Base-by-base conservation (phyloP, 2,113 vertebrate species). In the Aldabrachelys gigantea region DNA sequence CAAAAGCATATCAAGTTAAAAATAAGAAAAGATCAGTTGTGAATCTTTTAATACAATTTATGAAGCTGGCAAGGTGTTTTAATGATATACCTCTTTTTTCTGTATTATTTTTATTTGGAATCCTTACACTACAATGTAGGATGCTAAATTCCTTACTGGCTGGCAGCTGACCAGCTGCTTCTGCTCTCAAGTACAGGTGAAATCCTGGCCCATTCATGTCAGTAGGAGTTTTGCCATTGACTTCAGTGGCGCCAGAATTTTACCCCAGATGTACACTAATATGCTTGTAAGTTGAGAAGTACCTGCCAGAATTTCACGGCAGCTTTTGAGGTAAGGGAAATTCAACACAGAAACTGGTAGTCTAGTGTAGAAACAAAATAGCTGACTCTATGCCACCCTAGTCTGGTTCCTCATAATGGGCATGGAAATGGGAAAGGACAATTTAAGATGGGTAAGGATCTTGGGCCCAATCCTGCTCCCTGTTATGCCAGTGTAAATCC, bases 201-300 rank as follows among this genome's bases (percentile, higher is more conserved):
- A 25, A 81, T 21, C 41, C 6, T 0, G 16, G 59, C 6, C 6
- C 5, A 80, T 49, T 21, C 35, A 82, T 72, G 21, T 50, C 27
- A 27, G 56, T 1, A 5, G 4, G 49, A 80, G 1, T 25, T 69
- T 62, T 35, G 72, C 72, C 8, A 3, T 2, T 49, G 38, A 81
- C 44, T 47, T 59, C 24, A 44, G 8, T 5, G 41, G 35, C 89
- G 35, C 21, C 65, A 44, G 50, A 69, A 47, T 4, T 13, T 17
- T 2, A 2, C 35, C 29, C 56, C 7, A 9, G 11, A 52, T 81
- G 6, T 29, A 2, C 24, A 14, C 4, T 22, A 21, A 24, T 44
- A 4, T n/a, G 2, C 12, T 80, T 3, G 24, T 29, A 11, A 69
- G n/a, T 38, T 69, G 3, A 0, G 3, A 0, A 11, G 44, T 31